Percentiles rank a stretch among this genome's conserved stretches.
Evolutionary conservation across 2,888 invertebrate species (phyloP).

Genomic region (Parnassius orleans): DNA sequence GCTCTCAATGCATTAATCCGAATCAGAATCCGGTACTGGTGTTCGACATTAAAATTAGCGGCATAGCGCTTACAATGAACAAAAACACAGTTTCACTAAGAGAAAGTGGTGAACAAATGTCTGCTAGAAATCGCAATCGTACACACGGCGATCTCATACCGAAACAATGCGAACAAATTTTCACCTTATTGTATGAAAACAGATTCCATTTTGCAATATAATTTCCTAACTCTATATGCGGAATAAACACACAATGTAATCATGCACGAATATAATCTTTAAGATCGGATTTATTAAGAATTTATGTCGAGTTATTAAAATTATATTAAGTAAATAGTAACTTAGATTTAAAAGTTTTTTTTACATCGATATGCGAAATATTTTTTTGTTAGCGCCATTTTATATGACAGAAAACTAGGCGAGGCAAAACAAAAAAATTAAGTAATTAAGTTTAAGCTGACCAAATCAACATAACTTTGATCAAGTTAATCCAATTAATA

Average conservation of each 20-base stretch:
- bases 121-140: conserved; percentile 47
- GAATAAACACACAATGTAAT: conserved; percentile 8
- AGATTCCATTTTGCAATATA: conserved; percentile 13
- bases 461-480: too few species aligned
- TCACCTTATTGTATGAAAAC: conserved; percentile 28
- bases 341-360: too few species aligned
- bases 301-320: too few species aligned
- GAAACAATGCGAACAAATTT: conserved; percentile 30
- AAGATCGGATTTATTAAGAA: too few species aligned
- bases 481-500: too few species aligned
- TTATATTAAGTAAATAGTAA: too few species aligned
- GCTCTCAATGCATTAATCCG: conserved; percentile 13
- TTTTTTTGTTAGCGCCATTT: too few species aligned
- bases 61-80: conserved; percentile 57
- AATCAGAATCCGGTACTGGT: conserved; percentile 31
- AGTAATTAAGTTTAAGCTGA: too few species aligned
- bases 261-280: not conserved
- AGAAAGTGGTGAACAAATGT: conserved; percentile 72
- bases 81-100: conserved; percentile 77
- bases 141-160: conserved; percentile 25
- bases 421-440: too few species aligned
- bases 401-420: too few species aligned
- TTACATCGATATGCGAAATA: too few species aligned
- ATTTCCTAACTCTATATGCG: not conserved
- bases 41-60: conserved; percentile 33